phyloP scores from a whole-genome alignment of 2,888 invertebrate species.

The Tachina grossa region DNA sequence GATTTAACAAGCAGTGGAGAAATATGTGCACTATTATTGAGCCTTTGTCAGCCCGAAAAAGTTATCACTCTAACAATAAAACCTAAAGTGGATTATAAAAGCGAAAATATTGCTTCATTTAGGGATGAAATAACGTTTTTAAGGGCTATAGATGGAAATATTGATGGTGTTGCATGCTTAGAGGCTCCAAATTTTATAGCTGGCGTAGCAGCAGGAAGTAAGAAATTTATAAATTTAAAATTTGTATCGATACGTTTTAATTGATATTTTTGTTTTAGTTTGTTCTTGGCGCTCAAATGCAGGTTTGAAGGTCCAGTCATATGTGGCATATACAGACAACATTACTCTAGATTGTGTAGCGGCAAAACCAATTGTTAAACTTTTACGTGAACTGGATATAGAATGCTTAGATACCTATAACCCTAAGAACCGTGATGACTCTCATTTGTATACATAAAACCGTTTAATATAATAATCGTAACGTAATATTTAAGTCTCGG shows the following conservation, averaged over 20 bases:
- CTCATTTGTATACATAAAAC: constrained; percentile 79
- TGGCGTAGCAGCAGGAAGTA: constrained; percentile 81
- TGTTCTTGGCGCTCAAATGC: constrained; percentile 78
- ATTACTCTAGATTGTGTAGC: constrained; percentile 78
- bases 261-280: constrained; percentile 73
- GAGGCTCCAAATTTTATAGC: constrained; percentile 81
- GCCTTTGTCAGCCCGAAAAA: constrained; percentile 75
- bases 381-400: constrained; percentile 76
- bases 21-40: constrained; percentile 77
- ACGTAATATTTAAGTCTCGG: neutral
- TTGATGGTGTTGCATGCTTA: constrained; percentile 74
- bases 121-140: constrained; percentile 78
- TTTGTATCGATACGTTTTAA: neutral
- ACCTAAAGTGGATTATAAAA: constrained; percentile 80
- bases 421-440: constrained; percentile 77
- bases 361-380: constrained; percentile 78
- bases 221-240: constrained; percentile 45
- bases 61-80: constrained; percentile 79
- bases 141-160: constrained; percentile 76
- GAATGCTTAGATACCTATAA: constrained; percentile 76
- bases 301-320: constrained; percentile 76
- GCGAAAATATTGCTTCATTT: constrained; percentile 77
- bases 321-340: constrained; percentile 80
- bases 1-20: constrained; percentile 79
- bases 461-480: neutral